A percentile compares a stretch with the other conserved stretches of the same genome.
phyloP scores from a whole-genome alignment of 2,888 invertebrate species.

The Invenusta paracnida region DNA sequence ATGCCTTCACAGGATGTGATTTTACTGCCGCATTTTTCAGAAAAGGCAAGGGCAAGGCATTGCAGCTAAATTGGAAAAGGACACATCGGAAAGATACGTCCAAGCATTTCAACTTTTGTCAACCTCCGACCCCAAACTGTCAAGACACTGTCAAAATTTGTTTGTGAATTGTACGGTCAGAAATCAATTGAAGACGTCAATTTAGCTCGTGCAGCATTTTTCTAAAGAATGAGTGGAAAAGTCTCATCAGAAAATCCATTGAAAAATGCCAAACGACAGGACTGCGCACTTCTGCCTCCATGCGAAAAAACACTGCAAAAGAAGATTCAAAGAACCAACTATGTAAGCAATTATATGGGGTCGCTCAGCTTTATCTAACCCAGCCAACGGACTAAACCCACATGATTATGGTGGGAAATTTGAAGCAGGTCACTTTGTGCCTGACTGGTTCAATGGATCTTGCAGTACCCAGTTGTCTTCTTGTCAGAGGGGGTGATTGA shows the following conservation, averaged over 20 bases:
- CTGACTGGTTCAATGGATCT: background rate
- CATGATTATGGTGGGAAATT: background rate
- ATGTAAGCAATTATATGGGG: slow-evolving; percentile 38
- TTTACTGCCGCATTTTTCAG: slow-evolving; percentile 37
- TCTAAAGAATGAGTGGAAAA: slow-evolving; percentile 40
- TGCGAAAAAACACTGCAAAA: too few species aligned
- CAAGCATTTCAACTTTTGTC: slow-evolving; percentile 18
- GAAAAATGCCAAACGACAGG: slow-evolving; percentile 36
- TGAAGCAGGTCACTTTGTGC: background rate
- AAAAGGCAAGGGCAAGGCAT: slow-evolving; percentile 36
- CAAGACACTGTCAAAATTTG: slow-evolving; percentile 28
- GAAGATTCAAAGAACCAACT: too few species aligned
- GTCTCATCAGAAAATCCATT: slow-evolving; percentile 36
- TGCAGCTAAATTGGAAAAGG: slow-evolving; percentile 35
- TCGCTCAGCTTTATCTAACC: too few species aligned
- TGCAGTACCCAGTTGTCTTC: background rate
- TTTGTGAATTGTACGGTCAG: slow-evolving; percentile 35
- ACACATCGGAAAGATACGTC: slow-evolving; percentile 14
- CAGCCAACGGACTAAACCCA: too few species aligned
- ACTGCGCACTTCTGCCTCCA: slow-evolving; percentile 38
- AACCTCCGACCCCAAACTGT: slow-evolving; percentile 8
- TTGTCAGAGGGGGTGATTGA: background rate
- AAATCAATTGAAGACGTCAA: slow-evolving; percentile 20
- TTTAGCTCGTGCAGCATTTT: slow-evolving; percentile 27
- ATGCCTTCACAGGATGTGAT: slow-evolving; percentile 42